A percentile compares a stretch with the other conserved stretches of the same genome.
Evolutionary conservation across 2,113 vertebrate species (phyloP).

Genomic region (Phrynocephalus versicolor): DNA sequence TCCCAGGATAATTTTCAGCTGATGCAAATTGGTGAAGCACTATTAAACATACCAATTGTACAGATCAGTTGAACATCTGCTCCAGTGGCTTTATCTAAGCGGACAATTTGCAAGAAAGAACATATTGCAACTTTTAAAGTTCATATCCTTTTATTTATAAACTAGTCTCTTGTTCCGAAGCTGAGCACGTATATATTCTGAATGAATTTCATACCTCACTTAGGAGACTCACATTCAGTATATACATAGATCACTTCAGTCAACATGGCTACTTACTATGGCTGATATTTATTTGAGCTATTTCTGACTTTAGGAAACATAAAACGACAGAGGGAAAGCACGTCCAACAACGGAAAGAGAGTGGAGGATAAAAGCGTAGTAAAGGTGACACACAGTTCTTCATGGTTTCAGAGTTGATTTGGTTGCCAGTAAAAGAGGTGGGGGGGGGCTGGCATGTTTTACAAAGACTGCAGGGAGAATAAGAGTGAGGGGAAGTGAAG

Average conservation of each 20-base stretch:
- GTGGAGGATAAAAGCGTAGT: not conserved
- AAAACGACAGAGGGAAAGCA: not conserved
- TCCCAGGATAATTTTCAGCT: not conserved
- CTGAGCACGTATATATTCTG: not conserved
- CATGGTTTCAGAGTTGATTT: no score
- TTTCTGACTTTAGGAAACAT: not conserved
- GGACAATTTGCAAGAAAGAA: not conserved
- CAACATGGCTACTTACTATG: not conserved
- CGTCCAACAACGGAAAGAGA: not conserved
- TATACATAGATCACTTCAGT: not conserved
- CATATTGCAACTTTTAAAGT: slow-evolving; percentile 11
- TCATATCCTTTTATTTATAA: slow-evolving; percentile 20
- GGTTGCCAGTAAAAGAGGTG: no score
- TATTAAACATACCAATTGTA: not conserved
- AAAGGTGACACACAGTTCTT: no score
- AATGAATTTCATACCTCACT: accelerated
- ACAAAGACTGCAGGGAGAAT: no score
- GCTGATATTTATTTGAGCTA: not conserved
- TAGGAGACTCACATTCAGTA: slow-evolving; percentile 17
- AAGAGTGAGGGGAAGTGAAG: no score
- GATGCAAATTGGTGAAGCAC: not conserved
- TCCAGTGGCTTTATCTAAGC: not conserved
- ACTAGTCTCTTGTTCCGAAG: not conserved
- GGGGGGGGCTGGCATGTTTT: no score
- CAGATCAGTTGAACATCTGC: slow-evolving; percentile 22